A percentile compares a stretch with the other conserved stretches of the same genome.
Conservation (phyloP, 2,888 invertebrate genomes). For the Spisula solida region DNA sequence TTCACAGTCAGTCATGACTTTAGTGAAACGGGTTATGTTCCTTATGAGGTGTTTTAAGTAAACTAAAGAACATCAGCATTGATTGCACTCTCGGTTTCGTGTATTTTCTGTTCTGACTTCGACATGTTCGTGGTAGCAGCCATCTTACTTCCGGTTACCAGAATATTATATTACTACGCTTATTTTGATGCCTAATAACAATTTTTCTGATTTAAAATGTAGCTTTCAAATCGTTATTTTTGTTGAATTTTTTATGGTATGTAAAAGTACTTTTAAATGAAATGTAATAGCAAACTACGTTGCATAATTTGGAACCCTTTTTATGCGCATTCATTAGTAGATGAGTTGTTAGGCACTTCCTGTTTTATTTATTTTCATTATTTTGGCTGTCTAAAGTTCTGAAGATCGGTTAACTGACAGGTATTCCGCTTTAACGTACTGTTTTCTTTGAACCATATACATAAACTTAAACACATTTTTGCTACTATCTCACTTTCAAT, state of each 20-base stretch:
- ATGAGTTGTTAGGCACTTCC: slow-evolving; percentile 72
- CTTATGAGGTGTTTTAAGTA: not conserved
- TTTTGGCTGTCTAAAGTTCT: not conserved
- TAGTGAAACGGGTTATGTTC: not conserved
- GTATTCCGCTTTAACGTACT: too few relatives aligned
- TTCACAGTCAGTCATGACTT: slow-evolving; percentile 42
- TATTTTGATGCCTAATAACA: not conserved
- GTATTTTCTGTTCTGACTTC: slow-evolving; percentile 27
- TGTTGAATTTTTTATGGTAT: not conserved
- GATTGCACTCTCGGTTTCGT: not conserved
- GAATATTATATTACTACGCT: not conserved
- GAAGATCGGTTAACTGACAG: too few relatives aligned
- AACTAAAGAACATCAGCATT: not conserved
- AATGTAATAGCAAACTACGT: not conserved
- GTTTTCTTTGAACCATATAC: too few relatives aligned
- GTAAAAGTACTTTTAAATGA: not conserved
- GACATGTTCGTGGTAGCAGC: slow-evolving; percentile 71
- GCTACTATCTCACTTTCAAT: too few relatives aligned
- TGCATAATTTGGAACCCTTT: not conserved
- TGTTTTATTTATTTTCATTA: slow-evolving; percentile 38
- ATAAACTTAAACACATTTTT: too few relatives aligned
- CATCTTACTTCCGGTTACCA: slow-evolving; percentile 71
- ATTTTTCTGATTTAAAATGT: not conserved
- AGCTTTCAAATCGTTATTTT: not conserved
- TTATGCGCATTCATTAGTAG: not conserved